phyloP scores from a whole-genome alignment of 2,797 vertebrate genomes.

The Anableps anableps region DNA sequence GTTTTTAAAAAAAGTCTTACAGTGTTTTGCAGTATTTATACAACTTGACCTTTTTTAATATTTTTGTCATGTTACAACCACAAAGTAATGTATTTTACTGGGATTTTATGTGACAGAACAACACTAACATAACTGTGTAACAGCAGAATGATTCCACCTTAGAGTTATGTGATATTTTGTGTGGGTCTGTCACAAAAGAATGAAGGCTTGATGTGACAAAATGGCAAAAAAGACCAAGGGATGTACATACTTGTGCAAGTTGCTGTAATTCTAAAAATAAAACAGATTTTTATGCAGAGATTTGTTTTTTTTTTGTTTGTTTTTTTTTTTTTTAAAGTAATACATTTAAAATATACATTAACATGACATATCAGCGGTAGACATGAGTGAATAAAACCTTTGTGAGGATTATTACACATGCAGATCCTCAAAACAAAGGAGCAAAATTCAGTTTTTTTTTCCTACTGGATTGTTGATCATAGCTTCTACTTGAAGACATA shows the following conservation, averaged over 20 bases:
- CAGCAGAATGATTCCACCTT: background rate
- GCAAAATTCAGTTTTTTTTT: background rate
- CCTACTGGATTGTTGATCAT: background rate
- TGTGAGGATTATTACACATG: background rate
- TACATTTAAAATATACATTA: no score
- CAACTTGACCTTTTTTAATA: background rate
- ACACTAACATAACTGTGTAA: background rate
- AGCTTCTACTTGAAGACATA: no score
- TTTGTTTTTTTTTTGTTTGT: no score
- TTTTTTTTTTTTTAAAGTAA: no score
- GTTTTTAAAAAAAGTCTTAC: background rate
- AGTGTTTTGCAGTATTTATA: background rate
- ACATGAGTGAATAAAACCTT: background rate
- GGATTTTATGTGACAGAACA: background rate
- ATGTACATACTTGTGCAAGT: background rate
- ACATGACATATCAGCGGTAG: background rate
- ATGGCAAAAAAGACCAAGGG: background rate
- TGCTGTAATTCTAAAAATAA: background rate
- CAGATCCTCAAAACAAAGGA: background rate
- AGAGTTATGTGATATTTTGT: background rate
- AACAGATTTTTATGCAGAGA: background rate
- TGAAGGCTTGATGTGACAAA: background rate
- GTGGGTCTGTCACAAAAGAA: background rate
- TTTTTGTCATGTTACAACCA: background rate
- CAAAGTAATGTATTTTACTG: background rate